A percentile compares a stretch with the other conserved stretches of the same genome.
phyloP scores from a whole-genome alignment of 1,140 invertebrate genomes.

The Bombus affinis region DNA sequence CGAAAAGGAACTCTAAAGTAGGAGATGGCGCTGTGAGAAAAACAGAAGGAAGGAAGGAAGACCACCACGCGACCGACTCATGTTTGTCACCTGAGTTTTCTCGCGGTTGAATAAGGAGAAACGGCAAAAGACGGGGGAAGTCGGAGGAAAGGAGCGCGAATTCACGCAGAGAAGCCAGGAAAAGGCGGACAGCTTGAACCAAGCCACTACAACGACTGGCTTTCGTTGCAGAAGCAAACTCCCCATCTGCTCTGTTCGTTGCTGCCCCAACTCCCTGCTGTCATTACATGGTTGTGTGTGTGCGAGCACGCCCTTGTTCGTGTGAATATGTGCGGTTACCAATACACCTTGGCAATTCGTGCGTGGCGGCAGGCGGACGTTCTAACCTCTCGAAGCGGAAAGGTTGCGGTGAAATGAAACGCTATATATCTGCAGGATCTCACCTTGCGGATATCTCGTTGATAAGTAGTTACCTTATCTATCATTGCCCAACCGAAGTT shows the following conservation, averaged over 20 bases:
- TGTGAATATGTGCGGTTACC: slow-evolving; percentile 56
- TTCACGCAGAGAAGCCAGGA: slow-evolving; percentile 58
- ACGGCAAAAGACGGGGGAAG: neutral
- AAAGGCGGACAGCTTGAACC: slow-evolving; percentile 76
- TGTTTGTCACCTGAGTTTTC: slow-evolving; percentile 32
- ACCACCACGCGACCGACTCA: slow-evolving; percentile 43
- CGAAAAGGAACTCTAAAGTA: slow-evolving; percentile 7
- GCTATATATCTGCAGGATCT: slow-evolving; percentile 43
- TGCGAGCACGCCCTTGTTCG: slow-evolving; percentile 58
- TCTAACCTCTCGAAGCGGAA: slow-evolving; percentile 59
- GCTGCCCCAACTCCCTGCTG: slow-evolving; percentile 71
- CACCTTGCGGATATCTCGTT: slow-evolving; percentile 43
- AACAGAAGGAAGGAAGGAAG: slow-evolving; percentile 42
- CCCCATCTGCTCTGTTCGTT: slow-evolving; percentile 72
- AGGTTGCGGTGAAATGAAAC: slow-evolving; percentile 43
- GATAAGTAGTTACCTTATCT: slow-evolving; percentile 57
- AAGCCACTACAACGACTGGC: slow-evolving; percentile 79
- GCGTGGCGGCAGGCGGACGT: slow-evolving; percentile 48
- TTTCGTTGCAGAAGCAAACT: slow-evolving; percentile 72
- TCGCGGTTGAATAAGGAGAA: slow-evolving; percentile 33
- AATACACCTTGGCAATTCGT: slow-evolving; percentile 24
- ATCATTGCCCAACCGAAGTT: neutral
- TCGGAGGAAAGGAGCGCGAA: slow-evolving; percentile 39
- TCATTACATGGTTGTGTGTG: slow-evolving; percentile 64
- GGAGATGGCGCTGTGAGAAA: slow-evolving; percentile 16